Percentiles rank a stretch among this genome's conserved stretches.
Evolutionary conservation across 2,113 vertebrate species (phyloP).

Genomic region (Dipodomys stephensi): DNA sequence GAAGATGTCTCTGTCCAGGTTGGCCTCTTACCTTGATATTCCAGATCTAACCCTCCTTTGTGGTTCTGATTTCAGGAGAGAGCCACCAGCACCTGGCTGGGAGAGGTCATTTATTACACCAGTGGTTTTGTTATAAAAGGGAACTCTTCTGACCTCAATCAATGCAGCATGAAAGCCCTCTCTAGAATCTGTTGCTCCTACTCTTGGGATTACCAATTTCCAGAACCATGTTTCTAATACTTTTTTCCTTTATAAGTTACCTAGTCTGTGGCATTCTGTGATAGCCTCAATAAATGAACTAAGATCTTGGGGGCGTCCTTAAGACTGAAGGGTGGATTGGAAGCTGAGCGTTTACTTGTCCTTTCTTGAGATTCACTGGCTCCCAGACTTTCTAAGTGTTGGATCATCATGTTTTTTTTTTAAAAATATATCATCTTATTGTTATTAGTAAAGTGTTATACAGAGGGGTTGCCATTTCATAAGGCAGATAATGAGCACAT

Average conservation of each 20-base stretch:
- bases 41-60: no score
- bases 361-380: not conserved
- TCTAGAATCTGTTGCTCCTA: not conserved
- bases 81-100: no score
- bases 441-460: no score
- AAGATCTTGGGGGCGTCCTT: not conserved
- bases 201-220: not conserved
- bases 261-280: no score
- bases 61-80: no score
- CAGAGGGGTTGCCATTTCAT: no score
- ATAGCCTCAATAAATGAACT: not conserved
- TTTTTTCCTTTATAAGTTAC: not conserved
- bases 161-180: not conserved
- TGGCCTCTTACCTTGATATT: no score
- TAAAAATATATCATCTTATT: no score
- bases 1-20: no score
- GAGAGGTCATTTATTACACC: not conserved
- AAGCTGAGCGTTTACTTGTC: not conserved
- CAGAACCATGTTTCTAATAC: not conserved
- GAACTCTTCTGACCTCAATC: not conserved
- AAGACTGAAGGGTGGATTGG: not conserved
- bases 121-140: not conserved
- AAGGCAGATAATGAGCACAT: no score
- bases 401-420: not conserved
- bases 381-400: not conserved